phyloP scores from a whole-genome alignment of 2,888 invertebrate genomes.

The Ommatoiulus sabulosus region DNA sequence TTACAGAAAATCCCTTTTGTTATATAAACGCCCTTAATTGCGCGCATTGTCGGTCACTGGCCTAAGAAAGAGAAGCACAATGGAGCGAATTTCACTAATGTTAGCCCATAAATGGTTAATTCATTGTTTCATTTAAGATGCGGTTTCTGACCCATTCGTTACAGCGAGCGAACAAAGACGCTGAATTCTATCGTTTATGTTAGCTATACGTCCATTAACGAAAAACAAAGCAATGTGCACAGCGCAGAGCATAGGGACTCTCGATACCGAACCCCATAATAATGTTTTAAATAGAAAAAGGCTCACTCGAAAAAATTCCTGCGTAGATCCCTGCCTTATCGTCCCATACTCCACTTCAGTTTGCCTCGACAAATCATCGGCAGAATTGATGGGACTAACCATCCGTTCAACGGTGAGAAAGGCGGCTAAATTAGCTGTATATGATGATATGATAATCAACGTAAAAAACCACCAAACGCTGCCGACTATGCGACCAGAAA shows the following conservation, averaged over 20 bases:
- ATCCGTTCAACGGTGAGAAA: slow-evolving; percentile 97
- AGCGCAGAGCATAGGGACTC: background rate
- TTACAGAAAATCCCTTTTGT: background rate
- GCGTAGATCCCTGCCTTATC: slow-evolving; percentile 81
- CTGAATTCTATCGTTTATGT: background rate
- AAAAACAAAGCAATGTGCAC: background rate
- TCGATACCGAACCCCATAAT: background rate
- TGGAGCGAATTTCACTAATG: background rate
- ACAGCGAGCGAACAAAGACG: background rate
- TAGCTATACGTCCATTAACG: background rate
- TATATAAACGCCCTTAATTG: background rate
- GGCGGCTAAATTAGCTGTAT: slow-evolving; percentile 98
- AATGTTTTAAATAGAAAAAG: background rate
- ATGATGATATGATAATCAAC: slow-evolving; percentile 95
- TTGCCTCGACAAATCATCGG: slow-evolving; percentile 90
- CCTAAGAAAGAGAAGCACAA: background rate
- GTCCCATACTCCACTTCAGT: slow-evolving; percentile 94
- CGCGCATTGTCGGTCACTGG: background rate
- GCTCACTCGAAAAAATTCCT: slow-evolving; percentile 86
- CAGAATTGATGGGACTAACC: slow-evolving; percentile 93
- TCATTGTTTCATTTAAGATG: slow-evolving; percentile 2
- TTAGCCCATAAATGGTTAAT: background rate
- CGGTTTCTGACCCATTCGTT: background rate
- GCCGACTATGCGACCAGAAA: slow-evolving; percentile 95
- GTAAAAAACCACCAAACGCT: slow-evolving; percentile 99